Conservation (phyloP, 1,140 invertebrate species). For the Oryzaephilus surinamensis region DNA sequence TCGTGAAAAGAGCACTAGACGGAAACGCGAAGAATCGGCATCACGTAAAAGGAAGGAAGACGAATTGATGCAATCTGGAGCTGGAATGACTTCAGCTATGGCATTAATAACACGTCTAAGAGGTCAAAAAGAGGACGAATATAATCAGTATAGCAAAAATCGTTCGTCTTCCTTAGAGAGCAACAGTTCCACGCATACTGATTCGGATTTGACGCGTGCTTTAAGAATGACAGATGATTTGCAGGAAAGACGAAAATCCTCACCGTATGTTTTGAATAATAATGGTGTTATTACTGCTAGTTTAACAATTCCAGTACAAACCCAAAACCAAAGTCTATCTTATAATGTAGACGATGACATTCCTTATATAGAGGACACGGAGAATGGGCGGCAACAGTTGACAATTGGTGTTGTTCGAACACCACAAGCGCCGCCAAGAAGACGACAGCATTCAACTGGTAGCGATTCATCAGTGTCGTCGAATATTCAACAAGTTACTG, state of each 20-base stretch:
- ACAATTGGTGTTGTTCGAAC: conserved; percentile 25
- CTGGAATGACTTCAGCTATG: conserved; percentile 37
- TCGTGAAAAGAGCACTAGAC: conserved; percentile 32
- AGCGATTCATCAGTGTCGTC: conserved; percentile 39
- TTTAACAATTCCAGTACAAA: conserved; percentile 61
- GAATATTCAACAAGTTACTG: conserved; percentile 37
- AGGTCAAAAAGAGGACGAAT: conserved; percentile 24
- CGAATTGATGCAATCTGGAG: conserved; percentile 33
- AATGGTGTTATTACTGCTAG: conserved; percentile 67
- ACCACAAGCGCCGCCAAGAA: conserved; percentile 22
- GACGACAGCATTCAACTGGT: conserved; percentile 36
- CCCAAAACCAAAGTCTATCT: conserved; percentile 15
- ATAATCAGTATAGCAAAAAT: conserved; percentile 16
- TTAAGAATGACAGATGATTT: conserved; percentile 31
- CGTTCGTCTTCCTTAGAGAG: conserved; percentile 33
- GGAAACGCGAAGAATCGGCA: conserved; percentile 35
- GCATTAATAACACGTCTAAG: conserved; percentile 41
- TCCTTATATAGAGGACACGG: conserved; percentile 56
- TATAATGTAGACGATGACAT: conserved; percentile 53
- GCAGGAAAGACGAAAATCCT: conserved; percentile 41
- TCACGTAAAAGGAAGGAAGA: conserved; percentile 30
- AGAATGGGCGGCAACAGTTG: conserved; percentile 28
- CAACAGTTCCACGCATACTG: conserved; percentile 36
- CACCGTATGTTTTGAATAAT: conserved; percentile 39
- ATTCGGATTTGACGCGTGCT: conserved; percentile 38